Percentiles rank a stretch among this genome's conserved stretches.
phyloP scores from a whole-genome alignment of 2,888 invertebrate genomes.

The Tribolium freemani region DNA sequence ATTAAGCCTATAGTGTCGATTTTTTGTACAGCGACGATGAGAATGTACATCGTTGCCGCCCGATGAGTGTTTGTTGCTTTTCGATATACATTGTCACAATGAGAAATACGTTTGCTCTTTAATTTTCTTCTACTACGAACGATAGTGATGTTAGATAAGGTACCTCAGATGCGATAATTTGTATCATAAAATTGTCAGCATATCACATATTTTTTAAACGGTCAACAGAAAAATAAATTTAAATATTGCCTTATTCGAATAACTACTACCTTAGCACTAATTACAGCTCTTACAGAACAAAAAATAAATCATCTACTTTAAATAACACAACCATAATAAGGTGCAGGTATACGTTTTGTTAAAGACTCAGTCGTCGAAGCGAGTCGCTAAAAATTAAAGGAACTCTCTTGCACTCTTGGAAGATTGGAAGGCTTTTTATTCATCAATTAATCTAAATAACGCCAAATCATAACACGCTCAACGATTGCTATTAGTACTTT shows the following conservation, averaged over 20 bases:
- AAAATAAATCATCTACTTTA: slow-evolving; percentile 55
- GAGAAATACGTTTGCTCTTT: slow-evolving; percentile 26
- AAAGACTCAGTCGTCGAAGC: slow-evolving; percentile 53
- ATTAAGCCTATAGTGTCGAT: slow-evolving; percentile 42
- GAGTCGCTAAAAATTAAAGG: slow-evolving; percentile 56
- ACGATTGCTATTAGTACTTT: slow-evolving; percentile 42
- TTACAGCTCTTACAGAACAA: slow-evolving; percentile 49
- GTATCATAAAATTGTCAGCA: slow-evolving; percentile 64
- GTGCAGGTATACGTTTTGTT: slow-evolving; percentile 55
- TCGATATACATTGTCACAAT: slow-evolving; percentile 44
- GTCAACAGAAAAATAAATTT: slow-evolving; percentile 54
- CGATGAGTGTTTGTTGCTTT: slow-evolving; percentile 35
- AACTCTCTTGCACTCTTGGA: slow-evolving; percentile 54
- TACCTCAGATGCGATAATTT: slow-evolving; percentile 60
- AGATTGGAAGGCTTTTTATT: slow-evolving; percentile 53
- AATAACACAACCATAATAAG: slow-evolving; percentile 61
- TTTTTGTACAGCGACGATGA: slow-evolving; percentile 42
- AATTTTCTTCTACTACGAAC: slow-evolving; percentile 43
- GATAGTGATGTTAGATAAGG: slow-evolving; percentile 57
- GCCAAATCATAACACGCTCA: slow-evolving; percentile 36
- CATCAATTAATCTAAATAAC: slow-evolving; percentile 39
- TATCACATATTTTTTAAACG: slow-evolving; percentile 61
- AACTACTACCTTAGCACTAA: slow-evolving; percentile 46
- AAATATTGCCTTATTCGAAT: slow-evolving; percentile 62
- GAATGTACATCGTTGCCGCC: slow-evolving; percentile 36